Evolutionary conservation across 1,140 invertebrate genomes (phyloP), one percentile per base, ranked within the genome.

Genomic region (Ectropis grisescens): DNA sequence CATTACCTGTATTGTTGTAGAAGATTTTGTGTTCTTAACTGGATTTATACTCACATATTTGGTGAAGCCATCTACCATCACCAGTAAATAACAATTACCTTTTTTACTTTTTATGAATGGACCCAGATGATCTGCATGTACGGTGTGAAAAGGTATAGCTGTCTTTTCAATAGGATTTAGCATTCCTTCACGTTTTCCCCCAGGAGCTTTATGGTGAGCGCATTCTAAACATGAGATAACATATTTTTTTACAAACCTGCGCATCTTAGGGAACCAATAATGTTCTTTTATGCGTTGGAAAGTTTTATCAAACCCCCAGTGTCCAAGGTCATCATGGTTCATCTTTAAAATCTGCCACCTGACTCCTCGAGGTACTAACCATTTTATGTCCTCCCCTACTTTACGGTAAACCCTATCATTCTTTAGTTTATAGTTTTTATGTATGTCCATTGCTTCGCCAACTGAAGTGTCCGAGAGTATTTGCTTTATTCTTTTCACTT

Each of bases 61-160:
- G 13, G 45, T 47, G 22, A 38, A 42, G 8, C 25, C 24, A 24
- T 47, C 39, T 24, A 47, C 26, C 6, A 47, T 34, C 0, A 38
- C 25, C 2, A 47, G 29, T 2, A 41, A 11, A 29, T 47, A 42
- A 1, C 11, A 4, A 10, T 42, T 42, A 1, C 29, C 31, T n/a
- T 16, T 33, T 2, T 22, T 24, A 11, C 16, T 19, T 8, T 19
- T 19, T 8, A 19, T 19, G 19, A 32, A 32, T 11, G 30, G 30
- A 5, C 19, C 30, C 13, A 32, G 13, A 23, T 32, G 30, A n/a
- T 32, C 19, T 7, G 30, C 30, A 10, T 32, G 30, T 11, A 32
- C 1, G 8, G 19, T 32, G 7, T 32, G 30, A 24, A 32, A 32
- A 11, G 30, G 19, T 11, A 11, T 32, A 32, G 12, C 19, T 24